A percentile compares a stretch with the other conserved stretches of the same genome.
Conservation (phyloP, 2,888 invertebrate species). For the Podotricha telesiphe region DNA sequence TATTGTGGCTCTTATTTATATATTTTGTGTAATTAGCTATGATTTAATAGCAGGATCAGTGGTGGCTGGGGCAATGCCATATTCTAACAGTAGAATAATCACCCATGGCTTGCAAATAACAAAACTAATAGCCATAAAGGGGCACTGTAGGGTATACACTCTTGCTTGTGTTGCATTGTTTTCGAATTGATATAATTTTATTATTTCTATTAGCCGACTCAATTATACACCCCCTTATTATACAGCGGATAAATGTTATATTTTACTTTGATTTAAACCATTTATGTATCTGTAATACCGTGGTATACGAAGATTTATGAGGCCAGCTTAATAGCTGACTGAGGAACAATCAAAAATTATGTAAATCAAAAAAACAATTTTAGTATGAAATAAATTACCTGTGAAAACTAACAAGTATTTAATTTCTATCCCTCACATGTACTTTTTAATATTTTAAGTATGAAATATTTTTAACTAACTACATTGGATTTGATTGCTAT, state of each 20-base stretch:
- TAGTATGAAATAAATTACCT: slow-evolving; percentile 76
- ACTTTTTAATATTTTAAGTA: not conserved
- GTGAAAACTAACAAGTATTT: slow-evolving; percentile 57
- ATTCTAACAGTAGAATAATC: slow-evolving; percentile 80
- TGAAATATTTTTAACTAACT: too few species aligned
- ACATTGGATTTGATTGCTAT: too few species aligned
- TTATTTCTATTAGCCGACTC: slow-evolving; percentile 48
- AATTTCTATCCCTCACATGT: not conserved
- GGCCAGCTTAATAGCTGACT: slow-evolving; percentile 39
- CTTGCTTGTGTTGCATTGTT: slow-evolving; percentile 81
- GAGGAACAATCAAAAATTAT: slow-evolving; percentile 63
- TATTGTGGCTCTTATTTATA: slow-evolving; percentile 63
- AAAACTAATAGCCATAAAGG: slow-evolving; percentile 79
- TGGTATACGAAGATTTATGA: slow-evolving; percentile 26
- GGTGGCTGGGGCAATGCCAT: slow-evolving; percentile 72
- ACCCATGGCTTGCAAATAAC: slow-evolving; percentile 82
- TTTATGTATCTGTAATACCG: slow-evolving; percentile 48
- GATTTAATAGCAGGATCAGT: slow-evolving; percentile 65
- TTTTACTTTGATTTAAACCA: slow-evolving; percentile 37
- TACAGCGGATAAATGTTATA: slow-evolving; percentile 49
- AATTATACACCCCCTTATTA: slow-evolving; percentile 42
- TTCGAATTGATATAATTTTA: slow-evolving; percentile 60
- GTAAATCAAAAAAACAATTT: slow-evolving; percentile 66
- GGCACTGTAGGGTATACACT: slow-evolving; percentile 64
- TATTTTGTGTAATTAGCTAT: slow-evolving; percentile 59